Evolutionary conservation across 2,888 invertebrate species (phyloP).

Genomic region (Nineta flava): DNA sequence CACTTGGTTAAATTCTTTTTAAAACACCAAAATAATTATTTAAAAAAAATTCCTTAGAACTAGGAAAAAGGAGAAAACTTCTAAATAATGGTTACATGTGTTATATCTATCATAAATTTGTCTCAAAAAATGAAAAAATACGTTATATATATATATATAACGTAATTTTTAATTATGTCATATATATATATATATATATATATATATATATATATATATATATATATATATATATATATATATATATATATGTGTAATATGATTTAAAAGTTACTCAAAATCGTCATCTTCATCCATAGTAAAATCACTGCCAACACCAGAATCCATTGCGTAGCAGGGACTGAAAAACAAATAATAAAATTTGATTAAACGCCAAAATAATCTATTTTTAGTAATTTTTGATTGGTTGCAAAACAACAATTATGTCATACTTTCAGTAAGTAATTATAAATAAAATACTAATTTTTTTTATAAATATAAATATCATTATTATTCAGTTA

Average conservation of each 20-base stretch:
- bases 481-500: neutral
- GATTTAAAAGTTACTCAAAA: slow-evolving; percentile 3
- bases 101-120: too few species aligned
- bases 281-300: slow-evolving; percentile 72
- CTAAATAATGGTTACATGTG: too few species aligned
- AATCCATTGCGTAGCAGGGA: slow-evolving; percentile 64
- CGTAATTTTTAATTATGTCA: neutral
- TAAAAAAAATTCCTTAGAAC: too few species aligned
- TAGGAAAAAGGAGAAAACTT: too few species aligned
- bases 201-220: neutral
- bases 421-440: neutral
- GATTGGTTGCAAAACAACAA: neutral
- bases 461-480: neutral
- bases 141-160: neutral
- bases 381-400: too few species aligned
- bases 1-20: too few species aligned
- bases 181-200: too few species aligned
- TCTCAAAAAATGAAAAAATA: neutral
- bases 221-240: neutral
- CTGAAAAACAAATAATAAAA: slow-evolving; percentile 33
- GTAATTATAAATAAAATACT: neutral
- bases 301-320: slow-evolving; percentile 61
- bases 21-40: too few species aligned
- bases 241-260: too few species aligned
- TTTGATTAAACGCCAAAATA: neutral